Conservation (phyloP, 2,888 invertebrate genomes). For the Macrophya annulata region DNA sequence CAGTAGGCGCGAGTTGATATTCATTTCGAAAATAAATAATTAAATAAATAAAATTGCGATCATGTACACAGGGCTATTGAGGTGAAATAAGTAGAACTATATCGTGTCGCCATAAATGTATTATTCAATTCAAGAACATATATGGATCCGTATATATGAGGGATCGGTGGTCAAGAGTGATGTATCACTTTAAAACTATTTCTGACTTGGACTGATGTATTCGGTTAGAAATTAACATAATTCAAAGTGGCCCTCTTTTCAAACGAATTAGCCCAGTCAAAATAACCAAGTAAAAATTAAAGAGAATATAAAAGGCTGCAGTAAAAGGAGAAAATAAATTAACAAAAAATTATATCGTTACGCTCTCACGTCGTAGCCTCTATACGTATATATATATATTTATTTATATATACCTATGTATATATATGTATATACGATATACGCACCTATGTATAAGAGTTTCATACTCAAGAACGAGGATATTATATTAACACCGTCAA, state of each 20-base stretch:
- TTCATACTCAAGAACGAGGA: not conserved
- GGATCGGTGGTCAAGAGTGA: slow-evolving; percentile 76
- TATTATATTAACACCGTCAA: slow-evolving; percentile 19
- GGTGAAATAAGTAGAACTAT: slow-evolving; percentile 3
- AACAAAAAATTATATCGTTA: slow-evolving; percentile 7
- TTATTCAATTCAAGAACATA: slow-evolving; percentile 69
- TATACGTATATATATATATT: not conserved
- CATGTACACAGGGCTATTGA: not conserved
- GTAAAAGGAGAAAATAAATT: not conserved
- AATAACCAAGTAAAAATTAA: slow-evolving; percentile 46
- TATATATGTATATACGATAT: not conserved
- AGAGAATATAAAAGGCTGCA: not conserved
- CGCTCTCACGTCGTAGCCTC: not conserved
- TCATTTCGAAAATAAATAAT: too few relatives aligned
- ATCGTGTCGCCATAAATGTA: slow-evolving; percentile 53
- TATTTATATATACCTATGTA: not conserved
- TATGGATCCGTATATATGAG: slow-evolving; percentile 75
- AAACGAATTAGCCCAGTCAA: slow-evolving; percentile 48
- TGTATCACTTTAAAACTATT: slow-evolving; percentile 78
- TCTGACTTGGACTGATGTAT: slow-evolving; percentile 77
- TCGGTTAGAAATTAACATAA: slow-evolving; percentile 68
- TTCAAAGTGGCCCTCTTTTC: slow-evolving; percentile 61
- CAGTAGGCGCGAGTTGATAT: too few relatives aligned
- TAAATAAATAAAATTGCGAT: too few relatives aligned
- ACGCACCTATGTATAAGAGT: not conserved